phyloP scores from a whole-genome alignment of 2,888 invertebrate genomes.

The Petrophora chlorosata region DNA sequence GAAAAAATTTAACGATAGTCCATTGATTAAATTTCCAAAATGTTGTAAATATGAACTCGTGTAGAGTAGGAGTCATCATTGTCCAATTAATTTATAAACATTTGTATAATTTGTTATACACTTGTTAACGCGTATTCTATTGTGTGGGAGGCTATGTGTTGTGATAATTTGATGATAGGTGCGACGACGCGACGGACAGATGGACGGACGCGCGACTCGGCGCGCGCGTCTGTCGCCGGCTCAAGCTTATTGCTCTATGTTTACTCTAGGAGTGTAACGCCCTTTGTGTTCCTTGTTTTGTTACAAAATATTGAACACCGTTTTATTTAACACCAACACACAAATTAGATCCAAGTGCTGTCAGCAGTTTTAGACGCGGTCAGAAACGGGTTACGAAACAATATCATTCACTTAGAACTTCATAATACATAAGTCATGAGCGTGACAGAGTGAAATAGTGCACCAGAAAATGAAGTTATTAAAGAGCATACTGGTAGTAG shows the following conservation, averaged over 20 bases:
- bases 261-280: conserved; percentile 78
- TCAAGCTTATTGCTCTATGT: conserved; percentile 50
- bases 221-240: conserved; percentile 25
- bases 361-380: conserved; percentile 59
- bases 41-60: conserved; percentile 22
- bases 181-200: conserved; percentile 35
- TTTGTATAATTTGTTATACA: conserved; percentile 39
- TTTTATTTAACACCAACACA: conserved; percentile 80
- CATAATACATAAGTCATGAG: conserved; percentile 26
- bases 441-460: conserved; percentile 4
- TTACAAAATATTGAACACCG: conserved; percentile 83
- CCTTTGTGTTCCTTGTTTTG: conserved; percentile 82
- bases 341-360: conserved; percentile 77
- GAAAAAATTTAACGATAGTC: too few relatives aligned
- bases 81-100: conserved; percentile 41
- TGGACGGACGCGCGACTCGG: conserved; percentile 20
- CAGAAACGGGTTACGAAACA: conserved; percentile 59
- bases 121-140: conserved; percentile 48
- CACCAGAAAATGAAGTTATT: neutral
- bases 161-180: conserved; percentile 76
- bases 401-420: conserved; percentile 36
- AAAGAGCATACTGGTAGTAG: too few relatives aligned
- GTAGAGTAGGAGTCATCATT: conserved; percentile 39
- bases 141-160: conserved; percentile 44
- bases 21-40: too few relatives aligned